phyloP scores from a whole-genome alignment of 1,140 invertebrate species.

The Wiebesia pumilae region DNA sequence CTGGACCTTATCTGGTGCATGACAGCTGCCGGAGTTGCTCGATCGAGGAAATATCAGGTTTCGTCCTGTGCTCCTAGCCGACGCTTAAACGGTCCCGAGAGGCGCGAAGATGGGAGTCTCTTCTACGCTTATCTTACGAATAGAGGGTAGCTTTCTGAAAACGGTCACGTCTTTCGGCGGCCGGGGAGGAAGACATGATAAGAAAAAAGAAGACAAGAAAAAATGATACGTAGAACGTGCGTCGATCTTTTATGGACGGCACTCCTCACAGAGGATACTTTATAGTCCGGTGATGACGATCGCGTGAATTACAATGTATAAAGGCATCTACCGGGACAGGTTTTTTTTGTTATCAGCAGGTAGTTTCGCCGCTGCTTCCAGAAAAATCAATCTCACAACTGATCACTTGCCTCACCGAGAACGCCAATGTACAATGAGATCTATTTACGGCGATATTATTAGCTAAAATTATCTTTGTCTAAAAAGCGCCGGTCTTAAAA shows the following conservation, averaged over 20 bases:
- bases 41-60: slow-evolving; percentile 70
- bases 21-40: slow-evolving; percentile 67
- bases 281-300: not conserved
- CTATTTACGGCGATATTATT: not conserved
- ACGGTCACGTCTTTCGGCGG: not conserved
- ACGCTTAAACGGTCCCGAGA: not conserved
- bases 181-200: too few relatives aligned
- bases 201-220: too few relatives aligned
- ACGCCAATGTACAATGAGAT: too few relatives aligned
- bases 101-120: not conserved
- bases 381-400: too few relatives aligned
- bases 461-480: not conserved
- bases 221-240: not conserved
- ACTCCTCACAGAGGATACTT: not conserved
- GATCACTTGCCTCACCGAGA: too few relatives aligned
- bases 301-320: not conserved
- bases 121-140: not conserved
- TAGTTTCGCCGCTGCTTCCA: not conserved
- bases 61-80: slow-evolving; percentile 50
- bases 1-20: slow-evolving; percentile 61
- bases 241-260: not conserved
- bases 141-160: not conserved
- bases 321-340: not conserved
- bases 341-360: not conserved
- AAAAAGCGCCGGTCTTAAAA: too few relatives aligned